Base-by-base conservation (phyloP, 2,797 vertebrate genomes). In the Acipenser ruthenus region DNA sequence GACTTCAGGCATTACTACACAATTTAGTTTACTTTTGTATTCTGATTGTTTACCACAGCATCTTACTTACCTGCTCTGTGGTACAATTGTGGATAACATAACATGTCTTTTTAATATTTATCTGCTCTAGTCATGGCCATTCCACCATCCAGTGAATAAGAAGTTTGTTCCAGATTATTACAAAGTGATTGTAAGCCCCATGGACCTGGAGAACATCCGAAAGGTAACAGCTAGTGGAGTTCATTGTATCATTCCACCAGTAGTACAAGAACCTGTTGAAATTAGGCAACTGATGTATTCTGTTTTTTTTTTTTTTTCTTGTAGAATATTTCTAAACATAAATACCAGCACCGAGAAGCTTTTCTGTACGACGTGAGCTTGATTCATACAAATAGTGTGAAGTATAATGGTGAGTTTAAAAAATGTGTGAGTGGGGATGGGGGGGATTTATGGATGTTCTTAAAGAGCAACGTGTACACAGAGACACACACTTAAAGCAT, bases 81-180 rank as follows among this genome's bases (percentile, higher is more conserved):
- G 52, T 55, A 55, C 9, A 55, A 10, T 55, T 55, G 55, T 55
- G 52, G 52, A 10, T 55, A 75, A 68, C 37, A 70, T 67, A 75
- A 68, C 37, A 70, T 67, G 1, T 63, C 9, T 62, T 47, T 9
- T 70, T 1, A 64, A 78, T 71, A 1, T 74, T 78, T 71, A 1
- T 74, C 65, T 69, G 15, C 65, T 69, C 67, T 73, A 99, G 97
- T 99, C 95, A 6, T 99, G 97, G 97, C 97, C 97, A 0, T 99
- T 99, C 79, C 96, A 99, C 84, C 96, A 96, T 74, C 96, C 96
- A 9, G 97, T 99, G 69, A 99, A 99, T 84, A 99, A 99, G 68
- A 99, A 99, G 85, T 99, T 99, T 91, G 94, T 99, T 76, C 95
- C 97, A 8, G 97, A 99, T 83, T 99, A 99, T 82, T 95, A 96